Evolutionary conservation across 2,113 vertebrate genomes (phyloP).

Genomic region (Thunnus maccoyii): DNA sequence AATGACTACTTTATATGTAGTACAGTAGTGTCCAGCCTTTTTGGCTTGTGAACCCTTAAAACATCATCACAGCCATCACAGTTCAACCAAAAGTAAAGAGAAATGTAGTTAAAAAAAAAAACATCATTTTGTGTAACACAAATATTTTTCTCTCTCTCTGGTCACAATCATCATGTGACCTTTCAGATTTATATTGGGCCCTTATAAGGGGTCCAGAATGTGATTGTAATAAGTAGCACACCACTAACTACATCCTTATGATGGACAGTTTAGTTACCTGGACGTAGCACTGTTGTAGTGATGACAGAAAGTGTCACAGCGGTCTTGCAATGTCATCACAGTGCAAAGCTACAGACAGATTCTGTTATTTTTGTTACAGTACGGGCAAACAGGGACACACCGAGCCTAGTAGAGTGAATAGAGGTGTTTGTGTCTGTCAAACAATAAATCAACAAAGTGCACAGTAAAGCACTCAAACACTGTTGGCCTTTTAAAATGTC

Average conservation of each 20-base stretch:
- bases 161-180: too few species aligned
- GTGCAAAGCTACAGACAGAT: constrained; percentile 15
- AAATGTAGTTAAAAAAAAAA: not conserved
- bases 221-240: too few species aligned
- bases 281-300: constrained; percentile 9
- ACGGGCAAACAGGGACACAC: constrained; percentile 11
- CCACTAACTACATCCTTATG: constrained; percentile 1
- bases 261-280: constrained; percentile 49
- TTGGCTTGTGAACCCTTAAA: too few species aligned
- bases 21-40: not conserved
- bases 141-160: too few species aligned
- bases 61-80: not conserved
- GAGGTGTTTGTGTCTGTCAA: constrained; percentile 31
- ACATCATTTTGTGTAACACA: not conserved
- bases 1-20: not conserved
- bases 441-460: not conserved
- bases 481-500: not conserved
- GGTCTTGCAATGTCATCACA: constrained; percentile 17
- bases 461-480: not conserved
- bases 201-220: too few species aligned
- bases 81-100: not conserved
- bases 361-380: constrained; percentile 30
- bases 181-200: not conserved
- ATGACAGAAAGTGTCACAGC: constrained; percentile 50
- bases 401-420: constrained; percentile 10